Evolutionary conservation across 2,113 vertebrate species (phyloP).

Genomic region (Poecilia latipinna): DNA sequence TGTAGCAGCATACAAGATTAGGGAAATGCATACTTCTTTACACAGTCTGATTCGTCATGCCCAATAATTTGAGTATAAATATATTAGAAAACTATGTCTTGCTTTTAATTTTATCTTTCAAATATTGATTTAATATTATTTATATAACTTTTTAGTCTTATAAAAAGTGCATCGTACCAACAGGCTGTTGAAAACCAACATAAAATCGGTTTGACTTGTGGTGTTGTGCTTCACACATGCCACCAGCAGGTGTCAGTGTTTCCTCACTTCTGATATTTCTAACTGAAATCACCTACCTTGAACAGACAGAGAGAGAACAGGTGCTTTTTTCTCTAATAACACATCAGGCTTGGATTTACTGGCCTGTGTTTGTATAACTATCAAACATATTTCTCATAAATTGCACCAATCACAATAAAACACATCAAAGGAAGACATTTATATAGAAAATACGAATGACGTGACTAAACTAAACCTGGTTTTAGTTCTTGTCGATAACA

Average conservation of each 20-base stretch:
- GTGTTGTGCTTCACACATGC: neutral
- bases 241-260: constrained; percentile 57
- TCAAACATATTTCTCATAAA: constrained; percentile 18
- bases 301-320: constrained; percentile 48
- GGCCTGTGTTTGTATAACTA: neutral
- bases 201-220: neutral
- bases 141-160: neutral
- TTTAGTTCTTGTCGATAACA: too few relatives aligned
- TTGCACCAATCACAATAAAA: neutral
- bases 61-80: constrained; percentile 27
- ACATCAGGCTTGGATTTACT: neutral
- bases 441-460: neutral
- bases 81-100: constrained; percentile 51
- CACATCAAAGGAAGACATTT: too few relatives aligned
- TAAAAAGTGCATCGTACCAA: constrained; percentile 37
- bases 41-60: constrained; percentile 18
- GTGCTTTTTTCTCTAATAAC: constrained; percentile 12
- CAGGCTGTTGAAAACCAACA: neutral
- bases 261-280: neutral
- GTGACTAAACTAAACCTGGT: neutral
- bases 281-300: constrained; percentile 25
- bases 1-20: constrained; percentile 35
- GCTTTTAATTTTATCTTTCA: constrained; percentile 2
- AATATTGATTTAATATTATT: constrained; percentile 8
- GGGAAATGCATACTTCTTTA: neutral